phyloP scores from a whole-genome alignment of 2,888 invertebrate species.

The Synergus umbraculus region DNA sequence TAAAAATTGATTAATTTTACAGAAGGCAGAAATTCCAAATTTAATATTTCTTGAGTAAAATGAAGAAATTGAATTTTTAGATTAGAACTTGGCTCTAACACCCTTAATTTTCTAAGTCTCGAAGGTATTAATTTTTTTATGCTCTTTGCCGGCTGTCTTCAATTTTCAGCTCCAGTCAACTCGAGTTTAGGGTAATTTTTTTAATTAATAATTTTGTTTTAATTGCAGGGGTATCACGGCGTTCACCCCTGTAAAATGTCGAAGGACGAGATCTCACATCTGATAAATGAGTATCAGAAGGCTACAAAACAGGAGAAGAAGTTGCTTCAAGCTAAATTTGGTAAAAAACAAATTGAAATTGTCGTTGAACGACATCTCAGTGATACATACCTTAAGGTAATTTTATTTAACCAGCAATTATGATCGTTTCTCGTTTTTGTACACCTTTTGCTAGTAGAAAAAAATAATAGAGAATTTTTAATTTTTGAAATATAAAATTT shows the following conservation, averaged over 20 bases:
- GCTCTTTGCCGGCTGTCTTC: not conserved
- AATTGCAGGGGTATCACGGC: slow-evolving; percentile 63
- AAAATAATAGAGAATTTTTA: no score
- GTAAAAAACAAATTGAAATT: slow-evolving; percentile 61
- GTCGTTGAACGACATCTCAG: slow-evolving; percentile 61
- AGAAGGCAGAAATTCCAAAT: no score
- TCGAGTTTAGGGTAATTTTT: not conserved
- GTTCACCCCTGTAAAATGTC: slow-evolving; percentile 59
- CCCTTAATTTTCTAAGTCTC: not conserved
- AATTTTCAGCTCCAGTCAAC: not conserved
- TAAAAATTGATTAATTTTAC: no score
- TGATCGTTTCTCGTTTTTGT: no score
- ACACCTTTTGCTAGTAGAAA: no score
- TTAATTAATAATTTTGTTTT: not conserved
- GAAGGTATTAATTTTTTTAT: not conserved
- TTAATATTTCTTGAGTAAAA: no score
- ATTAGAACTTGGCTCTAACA: no score
- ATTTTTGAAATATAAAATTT: no score
- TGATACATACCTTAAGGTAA: slow-evolving; percentile 62
- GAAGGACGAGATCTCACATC: slow-evolving; percentile 44
- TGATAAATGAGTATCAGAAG: slow-evolving; percentile 59
- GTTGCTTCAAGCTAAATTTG: slow-evolving; percentile 59
- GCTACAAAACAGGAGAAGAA: slow-evolving; percentile 51
- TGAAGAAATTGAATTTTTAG: no score
- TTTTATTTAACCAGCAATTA: slow-evolving; percentile 8